Percentiles rank a stretch among this genome's conserved stretches.
phyloP scores from a whole-genome alignment of 37 sponge, comb jelly and placozoan species.

The Ianthella basta region DNA sequence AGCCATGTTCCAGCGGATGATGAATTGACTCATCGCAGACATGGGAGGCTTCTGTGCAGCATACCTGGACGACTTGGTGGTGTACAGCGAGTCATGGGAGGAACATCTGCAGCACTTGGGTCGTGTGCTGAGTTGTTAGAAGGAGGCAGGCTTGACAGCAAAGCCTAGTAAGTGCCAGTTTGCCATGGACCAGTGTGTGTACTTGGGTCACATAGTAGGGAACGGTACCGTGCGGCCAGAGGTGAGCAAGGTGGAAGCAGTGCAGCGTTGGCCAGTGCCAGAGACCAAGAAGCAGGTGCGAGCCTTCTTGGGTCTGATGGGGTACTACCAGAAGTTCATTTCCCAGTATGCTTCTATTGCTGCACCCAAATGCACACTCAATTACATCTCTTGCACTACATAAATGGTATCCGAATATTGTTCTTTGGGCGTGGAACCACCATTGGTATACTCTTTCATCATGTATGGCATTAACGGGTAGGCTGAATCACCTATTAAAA shows the following conservation, averaged over 20 bases:
- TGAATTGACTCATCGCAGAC: slow-evolving; percentile 45
- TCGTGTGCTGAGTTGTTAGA: slow-evolving; percentile 25
- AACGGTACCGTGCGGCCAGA: slow-evolving; percentile 50
- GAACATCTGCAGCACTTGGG: slow-evolving; percentile 54
- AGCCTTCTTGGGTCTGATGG: slow-evolving; percentile 66
- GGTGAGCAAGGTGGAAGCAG: slow-evolving; percentile 48
- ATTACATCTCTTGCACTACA: no score
- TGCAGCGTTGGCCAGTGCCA: slow-evolving; percentile 36
- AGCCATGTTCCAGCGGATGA: slow-evolving; percentile 76
- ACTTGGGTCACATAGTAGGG: slow-evolving; percentile 61
- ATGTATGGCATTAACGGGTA: no score
- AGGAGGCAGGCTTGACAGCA: slow-evolving; percentile 44
- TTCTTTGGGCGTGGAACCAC: no score
- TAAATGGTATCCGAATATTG: no score
- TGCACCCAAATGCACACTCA: no score
- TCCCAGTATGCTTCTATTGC: slow-evolving; percentile 46
- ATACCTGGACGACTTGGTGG: slow-evolving; percentile 73
- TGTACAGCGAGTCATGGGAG: slow-evolving; percentile 60
- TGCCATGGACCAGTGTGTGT: slow-evolving; percentile 46
- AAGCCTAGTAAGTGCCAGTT: slow-evolving; percentile 67
- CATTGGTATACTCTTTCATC: no score
- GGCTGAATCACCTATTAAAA: no score
- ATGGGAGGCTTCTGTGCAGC: slow-evolving; percentile 34
- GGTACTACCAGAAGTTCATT: slow-evolving; percentile 71
- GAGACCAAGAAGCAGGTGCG: slow-evolving; percentile 56